Conservation (phyloP, 1,140 invertebrate genomes). For the Muscidifurax raptorellus region DNA sequence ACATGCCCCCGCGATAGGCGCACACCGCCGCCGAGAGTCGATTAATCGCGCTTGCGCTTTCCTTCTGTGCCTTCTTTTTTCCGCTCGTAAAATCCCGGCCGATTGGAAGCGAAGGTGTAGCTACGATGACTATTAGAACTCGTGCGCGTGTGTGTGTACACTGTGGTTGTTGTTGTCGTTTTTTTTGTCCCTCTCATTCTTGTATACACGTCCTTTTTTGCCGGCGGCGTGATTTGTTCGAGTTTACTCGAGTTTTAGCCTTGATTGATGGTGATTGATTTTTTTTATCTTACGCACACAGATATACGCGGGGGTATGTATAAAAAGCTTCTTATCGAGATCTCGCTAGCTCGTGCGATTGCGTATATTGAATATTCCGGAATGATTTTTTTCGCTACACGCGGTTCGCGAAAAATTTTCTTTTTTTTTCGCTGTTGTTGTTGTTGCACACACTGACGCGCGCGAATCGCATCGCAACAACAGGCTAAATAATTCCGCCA, state of each 20-base stretch:
- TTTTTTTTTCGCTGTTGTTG: no score
- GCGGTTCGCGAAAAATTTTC: no score
- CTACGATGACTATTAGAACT: constrained; percentile 29
- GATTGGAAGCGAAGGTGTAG: constrained; percentile 20
- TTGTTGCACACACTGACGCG: no score
- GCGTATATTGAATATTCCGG: no score
- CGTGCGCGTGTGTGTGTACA: background rate
- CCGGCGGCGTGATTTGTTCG: constrained; percentile 23
- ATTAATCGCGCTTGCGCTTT: constrained; percentile 22
- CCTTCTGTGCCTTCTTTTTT: constrained; percentile 10
- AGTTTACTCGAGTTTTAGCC: constrained; percentile 42
- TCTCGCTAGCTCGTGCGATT: no score
- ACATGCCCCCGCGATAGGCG: background rate
- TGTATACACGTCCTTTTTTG: background rate
- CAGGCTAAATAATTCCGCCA: no score
- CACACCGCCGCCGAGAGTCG: constrained; percentile 1
- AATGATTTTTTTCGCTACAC: no score
- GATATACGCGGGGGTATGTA: no score
- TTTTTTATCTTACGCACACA: background rate
- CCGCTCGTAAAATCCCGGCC: constrained; percentile 26
- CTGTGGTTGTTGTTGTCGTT: background rate
- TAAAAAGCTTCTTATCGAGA: background rate
- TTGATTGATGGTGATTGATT: constrained; percentile 49
- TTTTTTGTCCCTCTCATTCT: constrained; percentile 7
- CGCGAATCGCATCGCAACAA: no score